Evolutionary conservation across 2,888 invertebrate species (phyloP), one percentile per base, ranked within the genome.

Genomic region (Chymomyza fuscimana): DNA sequence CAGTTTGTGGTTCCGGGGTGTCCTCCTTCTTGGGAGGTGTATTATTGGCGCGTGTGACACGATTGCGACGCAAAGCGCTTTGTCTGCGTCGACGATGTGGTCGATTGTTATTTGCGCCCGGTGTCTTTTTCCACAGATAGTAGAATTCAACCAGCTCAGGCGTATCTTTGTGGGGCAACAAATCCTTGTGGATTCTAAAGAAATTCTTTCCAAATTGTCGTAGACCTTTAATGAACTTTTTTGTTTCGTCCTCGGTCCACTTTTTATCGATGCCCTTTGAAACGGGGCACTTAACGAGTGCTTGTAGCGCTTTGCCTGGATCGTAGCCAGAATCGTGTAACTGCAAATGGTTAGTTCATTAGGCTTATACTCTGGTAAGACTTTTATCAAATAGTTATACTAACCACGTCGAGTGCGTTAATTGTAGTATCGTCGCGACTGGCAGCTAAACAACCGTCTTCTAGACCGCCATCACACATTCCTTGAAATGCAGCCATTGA

Each of bases 81-180:
- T 96, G 97, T 65, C 97, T 93, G 78, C 98, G 94, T 90, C 98
- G 94, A 79, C 98, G 94, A 91, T 98, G 98, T 32, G 98, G 98
- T 82, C 99, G 94, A 92, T 98, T 98, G 91, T 97, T 98, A 92
- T 97, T 97, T 75, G 99, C 99, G 88, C 98, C 98, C 22, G 99
- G 98, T 52, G 99, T 98, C 93, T 99, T 99, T 93, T 99, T 99
- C 99, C 99, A 99, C 90, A 98, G 94, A 93, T 99, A 99, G 93
- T 99, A 99, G 93, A 97, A 99, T 92, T 99, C 98, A 67, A 99
- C 98, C 89, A 99, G 93, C 92, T 99, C 99, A 68, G 98, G 96
- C 89, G 99, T 98, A 91, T 99, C 98, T 93, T 98, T 98, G 92
- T 98, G 97, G 68, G 99, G 98, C 83, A 99, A 93, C 82, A 99